Evolutionary conservation across 2,888 invertebrate genomes (phyloP), one percentile per base, ranked within the genome.

Genomic region (Crematogaster levior): DNA sequence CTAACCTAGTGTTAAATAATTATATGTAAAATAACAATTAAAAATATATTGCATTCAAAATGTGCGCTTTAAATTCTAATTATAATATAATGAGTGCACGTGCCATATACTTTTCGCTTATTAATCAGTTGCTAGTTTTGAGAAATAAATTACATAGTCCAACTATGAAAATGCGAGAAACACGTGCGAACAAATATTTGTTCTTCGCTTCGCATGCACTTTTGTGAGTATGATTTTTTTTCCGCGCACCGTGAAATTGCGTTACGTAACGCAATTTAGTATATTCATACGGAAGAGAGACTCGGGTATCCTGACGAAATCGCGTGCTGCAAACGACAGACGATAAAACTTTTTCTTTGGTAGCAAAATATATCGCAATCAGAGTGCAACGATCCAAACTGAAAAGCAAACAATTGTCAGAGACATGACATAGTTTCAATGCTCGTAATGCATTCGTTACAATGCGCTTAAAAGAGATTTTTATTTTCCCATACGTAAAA

Each of bases 221-320:
- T 40, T 79, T 37, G n/a, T 30, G 15, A 46, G 18, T 27, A 7
- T n/a, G 15, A 6, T 5, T 51, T 46, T 60, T 60, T 60, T 58
- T 34, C 46, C 21, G 48, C 9, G 34, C 68, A 34, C 43, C 30
- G n/a, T 27, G 12, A 18, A 82, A 82, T 66, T 51, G 58, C 37
- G 43, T 81, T 77, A 70, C 43, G n/a, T 53, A 75, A 66, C 24
- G 43, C 37, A 46, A 70, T 77, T 73, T 21, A 63, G n/a, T 21
- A 10, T 73, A 63, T 77, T 77, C 37, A 72, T 56, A n/a, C 18
- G 2, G 18, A 43, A 27, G 34, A 75, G 12, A 48, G 24, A 48
- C n/a, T 53, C 30, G 18, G 30, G 4, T 24, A 7, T 53, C 3
- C 53, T 21, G 53, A 40, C n/a, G 9, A 56, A 56, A 68, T 68